Percentiles rank a stretch among this genome's conserved stretches.
Evolutionary conservation across 2,797 vertebrate species (phyloP).

Genomic region (Lagocephalus sceleratus): DNA sequence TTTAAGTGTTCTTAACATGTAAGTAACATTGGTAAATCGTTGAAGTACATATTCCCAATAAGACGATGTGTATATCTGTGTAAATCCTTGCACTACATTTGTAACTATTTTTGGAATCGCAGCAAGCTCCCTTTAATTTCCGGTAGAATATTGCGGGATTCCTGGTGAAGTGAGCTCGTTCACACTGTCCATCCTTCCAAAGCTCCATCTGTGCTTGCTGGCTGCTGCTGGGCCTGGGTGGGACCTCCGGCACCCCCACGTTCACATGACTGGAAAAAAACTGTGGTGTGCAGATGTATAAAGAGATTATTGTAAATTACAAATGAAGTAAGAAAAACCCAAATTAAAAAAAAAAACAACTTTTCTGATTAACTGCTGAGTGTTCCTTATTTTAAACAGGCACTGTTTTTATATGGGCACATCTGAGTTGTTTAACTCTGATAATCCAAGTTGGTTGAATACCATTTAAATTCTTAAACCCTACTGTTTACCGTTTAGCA

Average conservation of each 20-base stretch:
- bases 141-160: conserved; percentile 8
- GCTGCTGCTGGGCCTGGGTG: conserved; percentile 13
- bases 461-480: too few species aligned
- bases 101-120: background rate
- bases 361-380: conserved; percentile 32
- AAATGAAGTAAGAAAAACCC: background rate
- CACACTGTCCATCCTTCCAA: background rate
- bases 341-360: conserved; percentile 1
- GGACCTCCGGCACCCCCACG: background rate
- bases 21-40: background rate
- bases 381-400: conserved; percentile 42
- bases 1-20: conserved; percentile 7
- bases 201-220: background rate
- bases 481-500: too few species aligned
- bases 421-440: too few species aligned
- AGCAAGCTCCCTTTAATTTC: conserved; percentile 12
- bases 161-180: conserved; percentile 5
- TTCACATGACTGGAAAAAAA: background rate
- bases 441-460: too few species aligned
- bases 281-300: conserved; percentile 17
- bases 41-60: background rate
- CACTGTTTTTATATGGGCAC: background rate
- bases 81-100: background rate
- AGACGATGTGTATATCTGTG: too few species aligned
- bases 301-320: conserved; percentile 22